Percentiles rank a stretch among this genome's conserved stretches.
phyloP scores from a whole-genome alignment of 2,888 invertebrate species.

The Diarsia mendica region DNA sequence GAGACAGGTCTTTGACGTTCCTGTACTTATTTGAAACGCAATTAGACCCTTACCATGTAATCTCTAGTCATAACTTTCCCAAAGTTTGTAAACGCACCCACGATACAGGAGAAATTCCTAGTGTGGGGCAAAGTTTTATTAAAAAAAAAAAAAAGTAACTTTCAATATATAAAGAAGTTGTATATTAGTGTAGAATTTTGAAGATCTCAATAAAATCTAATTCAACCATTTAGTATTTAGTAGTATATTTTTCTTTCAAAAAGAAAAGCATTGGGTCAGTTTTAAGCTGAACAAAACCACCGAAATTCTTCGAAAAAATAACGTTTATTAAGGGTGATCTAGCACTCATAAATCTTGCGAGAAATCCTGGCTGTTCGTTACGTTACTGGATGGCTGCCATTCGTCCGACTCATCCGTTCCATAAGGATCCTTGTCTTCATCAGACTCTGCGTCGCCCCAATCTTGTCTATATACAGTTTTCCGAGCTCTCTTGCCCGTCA shows the following conservation, averaged over 20 bases:
- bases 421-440: slow-evolving; percentile 85
- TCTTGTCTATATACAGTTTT: slow-evolving; percentile 68
- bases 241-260: too few relatives aligned
- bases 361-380: slow-evolving; percentile 72
- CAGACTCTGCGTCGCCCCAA: slow-evolving; percentile 77
- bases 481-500: slow-evolving; percentile 78
- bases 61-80: neutral
- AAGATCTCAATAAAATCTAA: neutral
- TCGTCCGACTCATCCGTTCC: slow-evolving; percentile 87
- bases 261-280: too few relatives aligned
- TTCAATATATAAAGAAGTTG: slow-evolving; percentile 1
- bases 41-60: neutral
- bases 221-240: neutral
- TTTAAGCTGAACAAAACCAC: neutral
- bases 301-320: slow-evolving; percentile 23
- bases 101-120: too few relatives aligned
- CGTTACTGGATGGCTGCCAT: slow-evolving; percentile 81
- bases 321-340: slow-evolving; percentile 47
- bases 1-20: neutral
- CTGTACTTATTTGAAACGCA: neutral
- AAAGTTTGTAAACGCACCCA: too few relatives aligned
- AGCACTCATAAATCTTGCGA: slow-evolving; percentile 60
- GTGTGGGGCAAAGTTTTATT: too few relatives aligned
- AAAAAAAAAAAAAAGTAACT: too few relatives aligned
- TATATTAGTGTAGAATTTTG: neutral